These are phyloP conservation scores for Anarrhichthys ocellatus DNA, from an alignment of 2,113 vertebrate genomes.

Conservation along the genomic window DNA sequence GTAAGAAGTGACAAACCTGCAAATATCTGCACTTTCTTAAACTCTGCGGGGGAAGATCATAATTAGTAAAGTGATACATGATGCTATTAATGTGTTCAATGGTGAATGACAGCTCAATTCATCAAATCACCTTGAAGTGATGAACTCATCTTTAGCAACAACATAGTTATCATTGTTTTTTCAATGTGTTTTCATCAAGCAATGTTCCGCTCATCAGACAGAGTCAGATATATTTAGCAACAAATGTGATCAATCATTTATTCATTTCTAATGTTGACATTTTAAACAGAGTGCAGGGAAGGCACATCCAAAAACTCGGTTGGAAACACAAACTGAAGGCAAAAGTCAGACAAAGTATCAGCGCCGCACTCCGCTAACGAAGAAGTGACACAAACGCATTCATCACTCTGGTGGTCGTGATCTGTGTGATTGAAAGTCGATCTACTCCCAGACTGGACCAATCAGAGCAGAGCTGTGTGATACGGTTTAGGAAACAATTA, in stretches of 20 bases:
- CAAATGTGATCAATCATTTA: not conserved
- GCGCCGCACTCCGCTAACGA: too few species aligned
- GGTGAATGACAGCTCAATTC: slow-evolving; percentile 6
- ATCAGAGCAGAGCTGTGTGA: too few species aligned
- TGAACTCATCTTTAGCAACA: slow-evolving; percentile 12
- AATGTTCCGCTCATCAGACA: slow-evolving; percentile 1
- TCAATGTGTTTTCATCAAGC: slow-evolving; percentile 6
- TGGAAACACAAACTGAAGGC: not conserved
- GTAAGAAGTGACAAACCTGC: slow-evolving; percentile 1
- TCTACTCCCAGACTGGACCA: too few species aligned
- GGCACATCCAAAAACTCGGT: not conserved
- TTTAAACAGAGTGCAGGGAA: too few species aligned
- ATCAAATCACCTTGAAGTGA: slow-evolving; percentile 33
- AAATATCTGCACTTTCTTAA: slow-evolving; percentile 7
- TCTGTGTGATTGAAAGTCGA: too few species aligned
- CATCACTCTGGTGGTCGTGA: too few species aligned
- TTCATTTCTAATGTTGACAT: too few species aligned
- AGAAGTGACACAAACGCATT: too few species aligned
- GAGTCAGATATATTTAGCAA: not conserved
- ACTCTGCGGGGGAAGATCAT: not conserved
- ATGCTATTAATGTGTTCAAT: slow-evolving; percentile 1
- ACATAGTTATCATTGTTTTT: slow-evolving; percentile 20
- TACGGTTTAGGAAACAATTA: too few species aligned
- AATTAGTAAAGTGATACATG: slow-evolving; percentile 27
- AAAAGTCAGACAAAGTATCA: not conserved